These are phyloP conservation scores for Drosophila ironensis DNA, from an alignment of 1,140 invertebrate species.

Conservation along the genomic window DNA sequence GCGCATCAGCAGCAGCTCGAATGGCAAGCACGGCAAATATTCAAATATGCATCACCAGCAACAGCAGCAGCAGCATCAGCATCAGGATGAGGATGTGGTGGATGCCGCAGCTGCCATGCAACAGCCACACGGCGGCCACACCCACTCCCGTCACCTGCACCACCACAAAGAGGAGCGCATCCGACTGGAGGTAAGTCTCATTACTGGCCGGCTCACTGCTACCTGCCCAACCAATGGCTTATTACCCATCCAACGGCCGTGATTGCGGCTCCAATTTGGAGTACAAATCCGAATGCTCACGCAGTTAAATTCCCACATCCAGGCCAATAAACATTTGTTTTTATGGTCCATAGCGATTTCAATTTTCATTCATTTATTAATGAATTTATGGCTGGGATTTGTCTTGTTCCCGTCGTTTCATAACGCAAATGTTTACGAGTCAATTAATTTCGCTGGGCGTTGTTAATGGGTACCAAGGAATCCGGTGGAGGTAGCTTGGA, in stretches of 20 bases:
- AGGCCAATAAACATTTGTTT: slow-evolving; percentile 29
- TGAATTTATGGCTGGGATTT: slow-evolving; percentile 41
- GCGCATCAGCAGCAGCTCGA: slow-evolving; percentile 62
- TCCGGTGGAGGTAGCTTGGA: neutral
- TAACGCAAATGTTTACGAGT: slow-evolving; percentile 32
- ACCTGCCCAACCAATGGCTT: too few species aligned
- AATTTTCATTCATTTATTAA: slow-evolving; percentile 38
- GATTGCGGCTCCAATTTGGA: too few species aligned
- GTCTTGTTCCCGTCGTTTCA: slow-evolving; percentile 26
- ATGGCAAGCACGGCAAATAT: slow-evolving; percentile 65
- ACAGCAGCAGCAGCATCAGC: slow-evolving; percentile 35
- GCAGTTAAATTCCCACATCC: slow-evolving; percentile 1
- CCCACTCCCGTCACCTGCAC: slow-evolving; percentile 65
- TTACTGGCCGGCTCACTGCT: neutral
- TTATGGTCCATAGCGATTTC: slow-evolving; percentile 30
- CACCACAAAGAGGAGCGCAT: slow-evolving; percentile 77
- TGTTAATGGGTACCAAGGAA: neutral
- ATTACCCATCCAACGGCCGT: too few species aligned
- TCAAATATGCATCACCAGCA: slow-evolving; percentile 57
- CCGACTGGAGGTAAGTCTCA: slow-evolving; percentile 71
- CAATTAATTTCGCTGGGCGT: slow-evolving; percentile 24
- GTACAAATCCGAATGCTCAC: too few species aligned
- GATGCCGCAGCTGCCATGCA: slow-evolving; percentile 57
- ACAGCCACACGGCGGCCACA: slow-evolving; percentile 20
- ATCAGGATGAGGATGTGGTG: slow-evolving; percentile 59